Percentiles rank a stretch among this genome's conserved stretches.
Conservation (phyloP, 2,888 invertebrate genomes). For the Plebejus melissa region DNA sequence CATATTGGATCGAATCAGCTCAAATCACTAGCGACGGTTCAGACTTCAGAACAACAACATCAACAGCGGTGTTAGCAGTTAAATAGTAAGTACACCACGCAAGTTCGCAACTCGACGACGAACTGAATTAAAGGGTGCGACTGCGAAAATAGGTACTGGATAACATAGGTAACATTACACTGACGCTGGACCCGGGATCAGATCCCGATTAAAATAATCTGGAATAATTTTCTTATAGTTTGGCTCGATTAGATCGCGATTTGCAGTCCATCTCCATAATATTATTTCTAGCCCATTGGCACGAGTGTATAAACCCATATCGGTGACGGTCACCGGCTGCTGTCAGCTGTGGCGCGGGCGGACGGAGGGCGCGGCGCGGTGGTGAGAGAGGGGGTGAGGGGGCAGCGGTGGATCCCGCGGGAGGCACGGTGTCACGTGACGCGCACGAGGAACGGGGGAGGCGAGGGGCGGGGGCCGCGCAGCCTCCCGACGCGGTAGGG, state of each 20-base stretch:
- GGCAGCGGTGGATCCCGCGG: slow-evolving; percentile 24
- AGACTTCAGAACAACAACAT: neutral
- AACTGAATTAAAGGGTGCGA: neutral
- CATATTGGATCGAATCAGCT: neutral
- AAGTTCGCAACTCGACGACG: neutral
- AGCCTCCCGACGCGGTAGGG: slow-evolving; percentile 49
- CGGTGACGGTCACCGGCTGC: neutral
- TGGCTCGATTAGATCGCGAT: neutral
- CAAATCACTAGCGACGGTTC: neutral
- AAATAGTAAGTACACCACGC: no score
- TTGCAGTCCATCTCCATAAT: neutral
- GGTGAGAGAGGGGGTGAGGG: slow-evolving; percentile 28
- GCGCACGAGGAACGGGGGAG: slow-evolving; percentile 33
- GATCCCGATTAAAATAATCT: no score
- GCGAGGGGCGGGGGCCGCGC: slow-evolving; percentile 39
- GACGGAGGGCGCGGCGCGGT: neutral
- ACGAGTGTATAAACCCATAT: neutral
- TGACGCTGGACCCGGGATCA: no score
- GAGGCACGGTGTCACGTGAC: neutral
- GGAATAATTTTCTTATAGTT: neutral
- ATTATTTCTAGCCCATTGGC: neutral
- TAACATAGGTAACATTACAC: no score
- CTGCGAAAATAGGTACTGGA: no score
- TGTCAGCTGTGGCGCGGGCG: neutral
- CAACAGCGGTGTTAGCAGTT: no score